Evolutionary conservation across 2,113 vertebrate genomes (phyloP), one percentile per base, ranked within the genome.

Genomic region (Varanus komodoensis): DNA sequence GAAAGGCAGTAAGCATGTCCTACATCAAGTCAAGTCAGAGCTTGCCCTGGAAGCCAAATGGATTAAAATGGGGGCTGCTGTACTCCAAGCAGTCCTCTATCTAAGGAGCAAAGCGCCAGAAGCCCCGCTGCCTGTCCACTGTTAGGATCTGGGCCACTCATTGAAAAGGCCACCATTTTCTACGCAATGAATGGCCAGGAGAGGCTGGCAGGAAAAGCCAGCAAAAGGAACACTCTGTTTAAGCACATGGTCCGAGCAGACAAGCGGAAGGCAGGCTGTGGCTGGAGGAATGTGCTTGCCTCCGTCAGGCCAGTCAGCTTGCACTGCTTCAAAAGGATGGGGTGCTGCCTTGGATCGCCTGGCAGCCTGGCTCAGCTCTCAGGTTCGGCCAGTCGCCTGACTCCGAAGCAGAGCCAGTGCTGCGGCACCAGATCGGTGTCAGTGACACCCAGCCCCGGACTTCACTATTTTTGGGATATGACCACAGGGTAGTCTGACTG

Each of bases 381-480:
- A 52, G 38, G 48, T 52, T 69, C 21, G 27, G 78, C 34, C 69
- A 73, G 48, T 21, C 25, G 32, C 23, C 34, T 11, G 82, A 29
- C 61, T 71, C 67, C 32, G 19, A 83, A 23, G 50, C 44, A 19
- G 48, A 27, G 57, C 64, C n/a, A 32, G 27, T 21, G 44, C 11
- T 3, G 29, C 23, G 50, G 83, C 17, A 15, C 27, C 12, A n/a
- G 34, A 68, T 68, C 34, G 21, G 61, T 57, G 19, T 64, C 82
- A 32, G 1, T 74, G 50, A 57, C 69, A 25, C 29, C 48, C 12
- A 29, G 11, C 38, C 84, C 84, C 14, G 69, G 69, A 0, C 69
- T 34, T 86, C 14, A 86, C 84, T 86, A 74, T 54, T 74, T 74
- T 86, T 74, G 50, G 84, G 84, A 25, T 23, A 25, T 74, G 69